Evolutionary conservation across 2,113 vertebrate genomes (phyloP), one percentile per base, ranked within the genome.

Genomic region (Hystrix cristata): DNA sequence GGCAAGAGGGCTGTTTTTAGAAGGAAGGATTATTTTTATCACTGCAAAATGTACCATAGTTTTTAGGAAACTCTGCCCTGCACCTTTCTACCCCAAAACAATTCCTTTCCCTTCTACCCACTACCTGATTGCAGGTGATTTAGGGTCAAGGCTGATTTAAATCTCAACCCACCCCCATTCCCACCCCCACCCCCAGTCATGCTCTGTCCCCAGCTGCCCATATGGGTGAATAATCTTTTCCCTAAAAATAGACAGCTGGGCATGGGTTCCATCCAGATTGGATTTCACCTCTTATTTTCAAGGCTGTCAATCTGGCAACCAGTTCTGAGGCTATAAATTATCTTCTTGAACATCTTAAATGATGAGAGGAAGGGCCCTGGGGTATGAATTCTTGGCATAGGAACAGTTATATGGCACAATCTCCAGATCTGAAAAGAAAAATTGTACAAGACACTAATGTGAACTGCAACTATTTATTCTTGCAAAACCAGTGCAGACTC

Each of bases 201-300:
- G 43, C 64, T 94, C 55, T 62, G 25, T 67, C 89, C 91, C 74
- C 69, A 95, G 92, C 90, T 92, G 69, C 71, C 87, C 90, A 46
- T 59, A 67, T 78, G 90, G 87, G 85, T 81, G 84, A 97, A 65
- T 82, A 92, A 95, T 91, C 92, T 96, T 81, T 93, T n/a, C 69
- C 94, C 97, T 97, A 97, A 98, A 97, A 96, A 97, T 97, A 98
- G 96, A 89, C 76, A 38, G 65, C 51, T 15, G 5, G 83, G 71
- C 59, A 13, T 16, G 57, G 21, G 90, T 80, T 90, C 64, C 29
- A 0, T 72, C 59, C 81, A 87, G 96, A 95, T 69, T 87, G 94
- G 48, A 78, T 96, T 94, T 97, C 97, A 96, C 96, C 97, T 95
- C 96, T 89, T 95, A 90, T 97, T 97, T 97, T 84, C 53, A 79